A percentile compares a stretch with the other conserved stretches of the same genome.
Conservation (phyloP, 2,113 vertebrate species). For the Apodemus sylvaticus region DNA sequence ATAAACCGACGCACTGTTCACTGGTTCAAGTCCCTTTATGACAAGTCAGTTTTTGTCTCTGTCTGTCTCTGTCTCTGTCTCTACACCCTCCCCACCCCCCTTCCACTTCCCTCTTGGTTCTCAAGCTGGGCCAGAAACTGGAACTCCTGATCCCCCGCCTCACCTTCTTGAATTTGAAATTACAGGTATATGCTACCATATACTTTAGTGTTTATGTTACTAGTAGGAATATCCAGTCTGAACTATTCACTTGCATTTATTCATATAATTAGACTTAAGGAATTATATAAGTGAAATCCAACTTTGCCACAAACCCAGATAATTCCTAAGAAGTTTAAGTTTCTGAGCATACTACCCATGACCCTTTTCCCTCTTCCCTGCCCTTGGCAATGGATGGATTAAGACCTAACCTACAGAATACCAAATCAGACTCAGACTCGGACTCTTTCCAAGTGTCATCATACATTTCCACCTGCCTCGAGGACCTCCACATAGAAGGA, state of each 20-base stretch:
- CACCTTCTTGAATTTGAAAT: neutral
- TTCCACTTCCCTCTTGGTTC: too few relatives aligned
- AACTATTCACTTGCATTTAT: conserved; percentile 22
- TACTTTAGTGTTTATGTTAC: neutral
- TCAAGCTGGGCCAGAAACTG: neutral
- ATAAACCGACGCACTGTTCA: neutral
- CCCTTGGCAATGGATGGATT: neutral
- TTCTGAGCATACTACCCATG: neutral
- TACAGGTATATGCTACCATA: neutral
- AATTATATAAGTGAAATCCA: neutral
- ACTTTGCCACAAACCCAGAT: neutral
- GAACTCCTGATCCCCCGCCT: neutral
- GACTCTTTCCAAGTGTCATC: neutral
- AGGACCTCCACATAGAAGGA: neutral
- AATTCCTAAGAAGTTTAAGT: conserved; percentile 7
- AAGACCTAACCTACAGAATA: neutral
- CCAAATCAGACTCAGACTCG: neutral
- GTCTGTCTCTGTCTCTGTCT: neutral
- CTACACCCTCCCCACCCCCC: too few relatives aligned
- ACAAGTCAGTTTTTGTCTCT: neutral
- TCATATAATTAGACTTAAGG: conserved; percentile 12
- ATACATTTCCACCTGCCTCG: neutral
- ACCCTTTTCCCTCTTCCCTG: neutral
- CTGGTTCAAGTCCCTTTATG: neutral
- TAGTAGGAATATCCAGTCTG: neutral